A percentile compares a stretch with the other conserved stretches of the same genome.
These are phyloP conservation scores for Leptocoma aspasia DNA, from an alignment of 2,113 vertebrate genomes.

Conservation along the genomic window DNA sequence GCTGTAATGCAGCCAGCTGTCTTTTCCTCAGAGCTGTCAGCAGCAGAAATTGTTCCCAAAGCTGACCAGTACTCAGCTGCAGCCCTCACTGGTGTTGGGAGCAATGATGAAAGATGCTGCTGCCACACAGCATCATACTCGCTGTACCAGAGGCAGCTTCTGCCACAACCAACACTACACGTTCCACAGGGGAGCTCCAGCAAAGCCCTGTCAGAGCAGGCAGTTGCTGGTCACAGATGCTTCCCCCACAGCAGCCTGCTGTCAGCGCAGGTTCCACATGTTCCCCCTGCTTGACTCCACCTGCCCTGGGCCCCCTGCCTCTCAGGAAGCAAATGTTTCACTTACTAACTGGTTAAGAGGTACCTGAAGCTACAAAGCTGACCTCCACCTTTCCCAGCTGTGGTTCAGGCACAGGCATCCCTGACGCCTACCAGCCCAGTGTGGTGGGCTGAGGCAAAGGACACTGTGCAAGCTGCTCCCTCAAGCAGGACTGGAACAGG, in stretches of 20 bases:
- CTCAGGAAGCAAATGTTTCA: neutral
- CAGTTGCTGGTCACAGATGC: accelerated
- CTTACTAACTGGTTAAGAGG: neutral
- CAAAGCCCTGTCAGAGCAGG: neutral
- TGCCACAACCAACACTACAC: neutral
- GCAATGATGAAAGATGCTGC: neutral
- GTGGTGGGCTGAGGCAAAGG: neutral
- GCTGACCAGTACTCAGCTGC: neutral
- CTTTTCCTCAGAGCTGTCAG: neutral
- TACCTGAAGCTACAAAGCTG: neutral
- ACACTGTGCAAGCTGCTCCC: neutral
- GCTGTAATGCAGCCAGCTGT: neutral
- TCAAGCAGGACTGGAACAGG: neutral
- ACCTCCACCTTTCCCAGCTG: neutral
- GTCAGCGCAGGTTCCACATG: accelerated
- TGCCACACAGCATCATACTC: accelerated
- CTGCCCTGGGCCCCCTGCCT: neutral
- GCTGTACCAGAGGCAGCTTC: neutral
- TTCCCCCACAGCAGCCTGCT: neutral
- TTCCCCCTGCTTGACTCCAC: neutral
- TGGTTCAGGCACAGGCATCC: accelerated
- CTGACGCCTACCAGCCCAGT: neutral
- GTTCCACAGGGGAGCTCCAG: neutral
- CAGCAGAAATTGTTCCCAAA: neutral
- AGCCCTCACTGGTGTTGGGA: accelerated